phyloP scores from a whole-genome alignment of 2,113 vertebrate genomes.

The Propithecus coquereli region DNA sequence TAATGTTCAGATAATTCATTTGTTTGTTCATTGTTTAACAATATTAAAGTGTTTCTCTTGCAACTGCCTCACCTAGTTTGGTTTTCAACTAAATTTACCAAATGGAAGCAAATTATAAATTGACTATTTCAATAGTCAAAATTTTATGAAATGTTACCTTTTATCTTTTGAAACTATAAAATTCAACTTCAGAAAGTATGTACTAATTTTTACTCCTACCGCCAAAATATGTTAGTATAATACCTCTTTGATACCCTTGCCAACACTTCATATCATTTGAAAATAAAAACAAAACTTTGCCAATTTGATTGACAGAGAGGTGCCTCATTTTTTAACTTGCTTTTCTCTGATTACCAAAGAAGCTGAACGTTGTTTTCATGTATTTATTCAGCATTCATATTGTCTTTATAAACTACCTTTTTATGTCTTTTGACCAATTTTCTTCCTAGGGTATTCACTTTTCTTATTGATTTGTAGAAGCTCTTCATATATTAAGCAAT shows the following conservation, averaged over 20 bases:
- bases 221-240: neutral
- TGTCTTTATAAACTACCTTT: neutral
- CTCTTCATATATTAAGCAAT: neutral
- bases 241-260: neutral
- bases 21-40: neutral
- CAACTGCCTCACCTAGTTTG: neutral
- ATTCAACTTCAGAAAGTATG: neutral
- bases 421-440: neutral
- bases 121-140: neutral
- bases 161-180: neutral
- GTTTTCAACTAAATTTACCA: neutral
- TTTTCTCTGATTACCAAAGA: neutral
- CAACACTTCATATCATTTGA: neutral
- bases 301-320: neutral
- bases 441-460: neutral
- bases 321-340: neutral
- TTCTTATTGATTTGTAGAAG: neutral
- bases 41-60: neutral
- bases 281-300: neutral
- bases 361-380: neutral
- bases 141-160: neutral
- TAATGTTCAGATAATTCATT: neutral
- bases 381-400: neutral
- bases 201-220: neutral
- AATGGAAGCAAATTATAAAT: neutral